Percentiles rank a stretch among this genome's conserved stretches.
phyloP scores from a whole-genome alignment of 2,888 invertebrate genomes.

The Nebria salina region DNA sequence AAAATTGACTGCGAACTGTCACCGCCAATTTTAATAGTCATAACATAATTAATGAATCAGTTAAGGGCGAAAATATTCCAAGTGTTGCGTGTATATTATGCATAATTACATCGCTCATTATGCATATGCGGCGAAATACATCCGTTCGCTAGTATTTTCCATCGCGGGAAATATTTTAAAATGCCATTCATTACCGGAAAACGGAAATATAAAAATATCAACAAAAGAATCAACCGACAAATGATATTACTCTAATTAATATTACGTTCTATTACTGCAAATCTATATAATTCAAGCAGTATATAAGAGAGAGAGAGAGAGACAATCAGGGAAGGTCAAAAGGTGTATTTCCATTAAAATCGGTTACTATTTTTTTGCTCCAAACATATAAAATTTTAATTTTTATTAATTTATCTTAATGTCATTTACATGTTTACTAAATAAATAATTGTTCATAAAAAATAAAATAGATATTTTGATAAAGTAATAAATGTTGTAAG shows the following conservation, averaged over 20 bases:
- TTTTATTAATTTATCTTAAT: too few relatives aligned
- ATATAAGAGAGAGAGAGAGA: not conserved
- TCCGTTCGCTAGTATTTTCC: not conserved
- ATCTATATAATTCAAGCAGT: not conserved
- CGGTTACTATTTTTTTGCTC: too few relatives aligned
- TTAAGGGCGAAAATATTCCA: not conserved
- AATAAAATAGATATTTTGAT: too few relatives aligned
- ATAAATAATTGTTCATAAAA: too few relatives aligned
- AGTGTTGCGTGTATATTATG: slow-evolving; percentile 11
- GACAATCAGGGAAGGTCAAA: too few relatives aligned
- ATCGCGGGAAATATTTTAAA: slow-evolving; percentile 15
- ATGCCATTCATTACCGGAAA: slow-evolving; percentile 9
- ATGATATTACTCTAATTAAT: slow-evolving; percentile 26
- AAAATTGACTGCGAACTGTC: not conserved
- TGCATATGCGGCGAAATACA: not conserved
- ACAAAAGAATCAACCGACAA: slow-evolving; percentile 9
- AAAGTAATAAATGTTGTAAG: too few relatives aligned
- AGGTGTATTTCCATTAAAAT: too few relatives aligned
- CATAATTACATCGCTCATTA: slow-evolving; percentile 5
- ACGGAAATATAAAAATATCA: slow-evolving; percentile 25
- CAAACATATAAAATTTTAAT: too few relatives aligned
- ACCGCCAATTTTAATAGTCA: not conserved
- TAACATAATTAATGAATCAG: not conserved
- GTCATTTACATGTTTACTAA: too few relatives aligned
- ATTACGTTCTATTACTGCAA: not conserved